A percentile compares a stretch with the other conserved stretches of the same genome.
Conservation (phyloP, 30 jellyfish, hydroid and myxozoan species). For the Pelagia noctiluca region DNA sequence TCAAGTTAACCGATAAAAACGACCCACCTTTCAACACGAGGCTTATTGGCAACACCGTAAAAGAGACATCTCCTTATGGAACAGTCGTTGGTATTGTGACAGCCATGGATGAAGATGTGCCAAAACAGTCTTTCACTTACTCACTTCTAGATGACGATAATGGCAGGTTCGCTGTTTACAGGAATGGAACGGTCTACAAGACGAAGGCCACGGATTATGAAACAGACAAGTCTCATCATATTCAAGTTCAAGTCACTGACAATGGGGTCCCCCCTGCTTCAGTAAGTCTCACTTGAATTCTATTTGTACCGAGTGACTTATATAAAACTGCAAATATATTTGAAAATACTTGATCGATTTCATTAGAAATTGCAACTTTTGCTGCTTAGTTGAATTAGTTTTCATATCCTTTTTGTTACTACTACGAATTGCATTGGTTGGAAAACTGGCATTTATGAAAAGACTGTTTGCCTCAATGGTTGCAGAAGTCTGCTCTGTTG, state of each 20-base stretch:
- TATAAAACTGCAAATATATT: too few relatives aligned
- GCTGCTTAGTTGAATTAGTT: too few relatives aligned
- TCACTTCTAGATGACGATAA: conserved; percentile 63
- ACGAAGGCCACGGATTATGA: conserved; percentile 72
- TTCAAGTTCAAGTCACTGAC: conserved; percentile 80
- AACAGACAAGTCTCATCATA: conserved; percentile 57
- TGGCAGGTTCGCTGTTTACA: conserved; percentile 68
- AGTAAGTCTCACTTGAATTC: too few relatives aligned
- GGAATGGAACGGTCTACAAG: conserved; percentile 40
- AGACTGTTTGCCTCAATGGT: too few relatives aligned
- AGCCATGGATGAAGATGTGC: conserved; percentile 83
- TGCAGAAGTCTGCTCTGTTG: too few relatives aligned
- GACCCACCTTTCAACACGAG: conserved; percentile 76
- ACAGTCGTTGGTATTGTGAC: conserved; percentile 66
- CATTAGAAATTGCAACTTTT: too few relatives aligned
- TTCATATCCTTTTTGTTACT: too few relatives aligned
- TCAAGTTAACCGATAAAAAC: conserved; percentile 55
- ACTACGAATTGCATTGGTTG: too few relatives aligned
- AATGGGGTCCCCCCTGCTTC: conserved; percentile 85
- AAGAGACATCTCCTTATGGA: conserved; percentile 71
- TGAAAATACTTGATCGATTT: too few relatives aligned
- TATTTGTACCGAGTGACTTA: too few relatives aligned
- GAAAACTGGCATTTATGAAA: too few relatives aligned
- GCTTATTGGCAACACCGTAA: conserved; percentile 59
- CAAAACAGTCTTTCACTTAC: conserved; percentile 50